phyloP scores from a whole-genome alignment of 2,113 vertebrate species.

The Muscicapa adusta region DNA sequence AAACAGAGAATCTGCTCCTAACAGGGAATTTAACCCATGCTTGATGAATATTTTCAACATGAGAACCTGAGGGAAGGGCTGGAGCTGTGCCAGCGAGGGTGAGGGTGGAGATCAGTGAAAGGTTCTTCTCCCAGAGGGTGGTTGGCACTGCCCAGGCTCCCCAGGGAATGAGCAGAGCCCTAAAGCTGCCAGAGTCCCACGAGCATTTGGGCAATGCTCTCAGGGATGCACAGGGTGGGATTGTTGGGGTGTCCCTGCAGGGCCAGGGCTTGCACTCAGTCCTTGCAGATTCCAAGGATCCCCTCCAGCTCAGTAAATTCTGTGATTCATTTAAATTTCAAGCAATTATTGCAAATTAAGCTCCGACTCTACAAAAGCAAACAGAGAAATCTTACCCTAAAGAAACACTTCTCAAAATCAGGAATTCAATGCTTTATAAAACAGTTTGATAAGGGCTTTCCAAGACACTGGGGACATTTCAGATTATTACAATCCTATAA shows the following conservation, averaged over 20 bases:
- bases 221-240: neutral
- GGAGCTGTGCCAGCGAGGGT: neutral
- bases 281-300: neutral
- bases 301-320: neutral
- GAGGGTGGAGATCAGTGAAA: rapidly evolving
- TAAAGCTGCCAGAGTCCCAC: neutral
- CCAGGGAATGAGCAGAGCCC: neutral
- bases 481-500: neutral
- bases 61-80: rapidly evolving
- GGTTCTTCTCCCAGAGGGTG: neutral
- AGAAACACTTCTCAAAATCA: neutral
- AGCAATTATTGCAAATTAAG: neutral
- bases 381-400: neutral
- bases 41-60: neutral
- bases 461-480: neutral
- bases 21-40: neutral
- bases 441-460: neutral
- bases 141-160: neutral
- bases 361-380: neutral
- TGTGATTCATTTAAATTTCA: neutral
- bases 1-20: neutral
- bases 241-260: neutral
- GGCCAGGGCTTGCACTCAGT: too few species aligned
- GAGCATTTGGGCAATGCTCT: rapidly evolving
- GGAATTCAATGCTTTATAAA: neutral